Percentiles rank a stretch among this genome's conserved stretches.
Conservation (phyloP, 2,113 vertebrate genomes). For the Ictalurus furcatus region DNA sequence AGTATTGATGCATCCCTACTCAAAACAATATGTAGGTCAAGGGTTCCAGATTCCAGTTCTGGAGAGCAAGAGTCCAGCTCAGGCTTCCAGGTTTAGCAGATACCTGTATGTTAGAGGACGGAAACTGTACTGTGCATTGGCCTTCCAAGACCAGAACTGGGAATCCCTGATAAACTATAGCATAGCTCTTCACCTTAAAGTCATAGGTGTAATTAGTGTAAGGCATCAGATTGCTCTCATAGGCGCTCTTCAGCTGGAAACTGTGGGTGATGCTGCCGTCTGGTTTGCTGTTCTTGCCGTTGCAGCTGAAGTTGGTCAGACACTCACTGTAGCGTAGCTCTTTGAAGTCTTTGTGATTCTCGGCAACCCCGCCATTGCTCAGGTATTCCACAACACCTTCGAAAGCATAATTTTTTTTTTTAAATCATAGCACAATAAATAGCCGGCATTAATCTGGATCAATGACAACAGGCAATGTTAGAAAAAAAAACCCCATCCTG, state of each 20-base stretch:
- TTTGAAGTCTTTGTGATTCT: conserved; percentile 99
- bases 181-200: conserved; percentile 85
- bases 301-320: conserved; percentile 98
- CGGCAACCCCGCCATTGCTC: conserved; percentile 93
- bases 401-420: not conserved
- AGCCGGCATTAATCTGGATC: too few species aligned
- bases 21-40: not conserved
- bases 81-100: not conserved
- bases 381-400: conserved; percentile 97
- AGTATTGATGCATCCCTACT: not conserved
- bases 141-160: not conserved
- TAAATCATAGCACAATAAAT: conserved; percentile 27
- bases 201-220: conserved; percentile 99
- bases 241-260: conserved; percentile 98
- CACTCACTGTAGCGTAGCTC: conserved; percentile 95
- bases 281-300: conserved; percentile 85
- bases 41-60: not conserved
- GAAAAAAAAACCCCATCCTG: not conserved
- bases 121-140: too few species aligned
- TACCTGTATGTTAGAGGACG: not conserved
- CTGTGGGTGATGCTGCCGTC: conserved; percentile 94
- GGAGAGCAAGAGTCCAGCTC: not conserved
- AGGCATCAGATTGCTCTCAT: conserved; percentile 96
- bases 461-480: not conserved
- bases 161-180: not conserved